These are phyloP conservation scores for Cherax destructor DNA, from an alignment of 1,140 invertebrate genomes.

Conservation along the genomic window DNA sequence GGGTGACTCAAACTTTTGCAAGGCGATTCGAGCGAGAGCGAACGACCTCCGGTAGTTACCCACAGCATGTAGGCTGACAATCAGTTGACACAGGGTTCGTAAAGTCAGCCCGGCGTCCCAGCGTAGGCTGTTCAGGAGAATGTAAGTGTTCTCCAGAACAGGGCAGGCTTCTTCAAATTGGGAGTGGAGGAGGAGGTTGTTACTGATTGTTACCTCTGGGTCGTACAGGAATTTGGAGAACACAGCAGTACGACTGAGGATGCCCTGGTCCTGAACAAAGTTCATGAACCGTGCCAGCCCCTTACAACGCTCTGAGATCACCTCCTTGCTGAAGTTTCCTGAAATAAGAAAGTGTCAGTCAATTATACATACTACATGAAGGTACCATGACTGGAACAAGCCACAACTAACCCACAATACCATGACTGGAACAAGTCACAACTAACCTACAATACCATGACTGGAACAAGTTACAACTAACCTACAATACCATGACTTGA, in stretches of 20 bases:
- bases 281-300: slow-evolving; percentile 54
- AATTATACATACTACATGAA: background rate
- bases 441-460: too few species aligned
- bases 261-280: slow-evolving; percentile 47
- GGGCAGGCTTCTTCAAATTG: slow-evolving; percentile 61
- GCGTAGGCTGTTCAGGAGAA: slow-evolving; percentile 33
- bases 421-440: too few species aligned
- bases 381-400: background rate
- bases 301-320: slow-evolving; percentile 54
- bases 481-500: too few species aligned
- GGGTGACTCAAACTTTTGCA: slow-evolving; percentile 39
- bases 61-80: slow-evolving; percentile 40
- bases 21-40: slow-evolving; percentile 27
- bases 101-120: slow-evolving; percentile 55
- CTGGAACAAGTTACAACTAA: too few species aligned
- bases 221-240: slow-evolving; percentile 55
- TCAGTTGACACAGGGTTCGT: slow-evolving; percentile 44
- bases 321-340: slow-evolving; percentile 60
- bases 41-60: slow-evolving; percentile 32
- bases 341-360: background rate
- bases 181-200: slow-evolving; percentile 48
- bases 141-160: slow-evolving; percentile 44
- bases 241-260: slow-evolving; percentile 53
- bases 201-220: slow-evolving; percentile 29
- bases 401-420: too few species aligned